Evolutionary conservation across 2,797 vertebrate genomes (phyloP).

Genomic region (Propithecus perrieri): DNA sequence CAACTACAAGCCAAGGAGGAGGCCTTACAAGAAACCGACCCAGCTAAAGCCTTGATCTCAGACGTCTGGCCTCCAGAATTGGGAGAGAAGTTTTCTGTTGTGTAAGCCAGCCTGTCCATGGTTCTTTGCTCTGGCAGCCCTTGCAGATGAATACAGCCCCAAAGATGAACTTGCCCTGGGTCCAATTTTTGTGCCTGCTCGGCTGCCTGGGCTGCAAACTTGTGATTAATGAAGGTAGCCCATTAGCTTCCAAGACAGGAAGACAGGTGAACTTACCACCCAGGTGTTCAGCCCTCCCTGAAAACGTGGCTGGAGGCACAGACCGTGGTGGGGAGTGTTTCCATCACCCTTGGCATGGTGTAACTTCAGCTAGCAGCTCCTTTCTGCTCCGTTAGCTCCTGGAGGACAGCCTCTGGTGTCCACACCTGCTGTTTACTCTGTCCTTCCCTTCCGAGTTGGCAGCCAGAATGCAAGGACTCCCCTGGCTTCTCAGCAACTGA

Average conservation of each 20-base stretch:
- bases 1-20: neutral
- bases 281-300: neutral
- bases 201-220: neutral
- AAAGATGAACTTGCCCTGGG: neutral
- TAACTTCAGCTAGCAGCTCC: neutral
- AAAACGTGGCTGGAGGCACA: neutral
- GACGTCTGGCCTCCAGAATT: neutral
- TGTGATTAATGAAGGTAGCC: neutral
- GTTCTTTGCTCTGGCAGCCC: neutral
- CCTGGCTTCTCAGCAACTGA: constrained; percentile 2
- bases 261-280: neutral
- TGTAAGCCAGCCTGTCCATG: neutral
- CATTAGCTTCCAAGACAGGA: neutral
- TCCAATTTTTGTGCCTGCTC: neutral
- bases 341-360: neutral
- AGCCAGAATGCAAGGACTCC: neutral
- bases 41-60: neutral
- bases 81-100: neutral
- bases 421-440: constrained; percentile 51
- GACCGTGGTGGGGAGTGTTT: accelerated
- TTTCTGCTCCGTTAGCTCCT: constrained; percentile 53
- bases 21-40: neutral
- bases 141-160: neutral
- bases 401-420: neutral
- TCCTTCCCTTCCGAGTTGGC: neutral